Percentiles rank a stretch among this genome's conserved stretches.
These are phyloP conservation scores for Lipophrys pholis DNA, from an alignment of 2,113 vertebrate species.

Conservation along the genomic window DNA sequence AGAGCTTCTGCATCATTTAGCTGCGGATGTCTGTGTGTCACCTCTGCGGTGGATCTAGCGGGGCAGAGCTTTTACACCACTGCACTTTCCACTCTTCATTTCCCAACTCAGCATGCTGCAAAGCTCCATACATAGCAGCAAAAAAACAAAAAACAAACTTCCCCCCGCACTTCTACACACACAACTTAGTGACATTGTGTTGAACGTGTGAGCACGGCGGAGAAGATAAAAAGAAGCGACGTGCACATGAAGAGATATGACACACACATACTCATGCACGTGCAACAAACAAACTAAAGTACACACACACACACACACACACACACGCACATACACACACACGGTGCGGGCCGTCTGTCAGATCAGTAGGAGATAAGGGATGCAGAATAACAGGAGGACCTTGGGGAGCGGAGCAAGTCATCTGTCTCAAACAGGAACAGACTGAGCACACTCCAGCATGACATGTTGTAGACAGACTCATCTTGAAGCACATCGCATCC, in stretches of 20 bases:
- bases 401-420: slow-evolving; percentile 76
- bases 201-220: neutral
- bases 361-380: slow-evolving; percentile 77
- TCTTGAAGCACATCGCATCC: slow-evolving; percentile 65
- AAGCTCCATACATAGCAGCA: slow-evolving; percentile 30
- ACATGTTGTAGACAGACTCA: slow-evolving; percentile 77
- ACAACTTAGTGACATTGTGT: slow-evolving; percentile 12
- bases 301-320: slow-evolving; percentile 14
- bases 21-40: slow-evolving; percentile 62
- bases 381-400: slow-evolving; percentile 79
- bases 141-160: slow-evolving; percentile 15
- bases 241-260: neutral
- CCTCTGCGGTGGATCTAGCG: slow-evolving; percentile 61
- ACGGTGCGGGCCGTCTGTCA: slow-evolving; percentile 52
- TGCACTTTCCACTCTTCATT: slow-evolving; percentile 69
- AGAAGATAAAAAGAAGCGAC: neutral
- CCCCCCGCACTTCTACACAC: neutral
- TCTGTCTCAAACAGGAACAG: slow-evolving; percentile 81
- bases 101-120: slow-evolving; percentile 64
- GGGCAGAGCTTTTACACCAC: slow-evolving; percentile 59
- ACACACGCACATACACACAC: slow-evolving; percentile 6
- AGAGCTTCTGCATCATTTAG: slow-evolving; percentile 76
- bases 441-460: slow-evolving; percentile 76
- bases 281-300: slow-evolving; percentile 33
- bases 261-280: neutral